Percentiles rank a stretch among this genome's conserved stretches.
Evolutionary conservation across 2,888 invertebrate species (phyloP).

Genomic region (Nycteola revayana): DNA sequence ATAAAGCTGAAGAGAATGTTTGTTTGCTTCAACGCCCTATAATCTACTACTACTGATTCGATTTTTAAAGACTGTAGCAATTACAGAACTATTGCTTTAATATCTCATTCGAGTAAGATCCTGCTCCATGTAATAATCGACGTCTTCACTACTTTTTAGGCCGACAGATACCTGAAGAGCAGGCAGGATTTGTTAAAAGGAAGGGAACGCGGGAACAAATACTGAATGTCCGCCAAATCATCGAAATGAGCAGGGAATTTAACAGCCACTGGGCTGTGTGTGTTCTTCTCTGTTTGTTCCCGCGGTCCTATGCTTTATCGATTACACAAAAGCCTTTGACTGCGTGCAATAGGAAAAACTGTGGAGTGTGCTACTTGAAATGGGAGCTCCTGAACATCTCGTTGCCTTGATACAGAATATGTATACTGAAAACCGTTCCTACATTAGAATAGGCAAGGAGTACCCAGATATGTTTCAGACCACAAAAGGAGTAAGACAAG

Average conservation of each 20-base stretch:
- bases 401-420: slow-evolving; percentile 1
- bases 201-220: slow-evolving; percentile 17
- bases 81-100: neutral
- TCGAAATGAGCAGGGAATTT: slow-evolving; percentile 15
- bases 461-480: no score
- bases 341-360: slow-evolving; percentile 9
- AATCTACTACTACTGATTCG: no score
- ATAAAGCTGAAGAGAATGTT: no score
- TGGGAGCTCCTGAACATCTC: slow-evolving; percentile 12
- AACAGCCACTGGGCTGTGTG: no score
- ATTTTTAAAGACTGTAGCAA: neutral
- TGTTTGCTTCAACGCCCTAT: no score
- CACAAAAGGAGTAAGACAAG: neutral
- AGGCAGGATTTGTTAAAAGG: slow-evolving; percentile 22
- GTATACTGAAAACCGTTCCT: no score
- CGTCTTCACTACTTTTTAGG: neutral
- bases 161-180: no score
- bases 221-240: slow-evolving; percentile 12
- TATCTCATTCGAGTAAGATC: slow-evolving; percentile 5
- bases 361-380: slow-evolving; percentile 14
- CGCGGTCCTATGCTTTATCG: slow-evolving; percentile 12
- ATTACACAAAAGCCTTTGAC: no score
- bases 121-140: slow-evolving; percentile 11
- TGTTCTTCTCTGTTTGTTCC: no score
- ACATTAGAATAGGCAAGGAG: neutral